Evolutionary conservation across 2,888 invertebrate genomes (phyloP), one percentile per base, ranked within the genome.

Genomic region (Eudemis profundana): DNA sequence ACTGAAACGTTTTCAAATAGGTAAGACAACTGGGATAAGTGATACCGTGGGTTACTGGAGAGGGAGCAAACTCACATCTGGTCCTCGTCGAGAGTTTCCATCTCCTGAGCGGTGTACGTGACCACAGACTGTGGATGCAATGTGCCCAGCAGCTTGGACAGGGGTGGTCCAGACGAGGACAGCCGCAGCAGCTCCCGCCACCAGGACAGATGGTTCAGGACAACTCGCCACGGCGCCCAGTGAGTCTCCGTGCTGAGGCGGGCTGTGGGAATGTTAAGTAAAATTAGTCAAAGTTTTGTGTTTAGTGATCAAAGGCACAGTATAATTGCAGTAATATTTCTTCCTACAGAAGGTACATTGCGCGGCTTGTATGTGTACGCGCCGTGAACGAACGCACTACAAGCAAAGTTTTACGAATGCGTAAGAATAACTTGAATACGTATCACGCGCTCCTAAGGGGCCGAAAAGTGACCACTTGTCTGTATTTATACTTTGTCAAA

Each of bases 161-260:
- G 92, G 68, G 95, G 94, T 2, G 95, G 93, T 19, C 95, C 95
- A 65, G 95, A 95, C 0, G 95, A 94, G n/a, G 95, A 93, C 72
- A 95, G 94, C n/a, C 94, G 94, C 27, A 97, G 89, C 69, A 96
- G 93, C 61, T 94, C 93, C 54, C 95, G 93, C 95, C 97, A 96
- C 69, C 94, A 93, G 67, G 95, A 94, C 17, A 97, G 93, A 79
- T 96, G 96, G 67, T 93, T 93, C 1, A 97, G 92, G 0, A 96
- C 96, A 0, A 96, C 95, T 0, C 95, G 94, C 97, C 97, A 97
- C 0, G 97, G 97, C 0, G 96, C 96, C 89, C 96, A 97, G 76
- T 97, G 96, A 4, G 93, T 91, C 81, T 96, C 96, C 36, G 94
- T 93, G 42, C 79, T 79, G 0, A 90, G 81, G 0, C 85, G 87